These are phyloP conservation scores for Octopus bimaculoides DNA, from an alignment of 1,140 invertebrate species.

Conservation along the genomic window DNA sequence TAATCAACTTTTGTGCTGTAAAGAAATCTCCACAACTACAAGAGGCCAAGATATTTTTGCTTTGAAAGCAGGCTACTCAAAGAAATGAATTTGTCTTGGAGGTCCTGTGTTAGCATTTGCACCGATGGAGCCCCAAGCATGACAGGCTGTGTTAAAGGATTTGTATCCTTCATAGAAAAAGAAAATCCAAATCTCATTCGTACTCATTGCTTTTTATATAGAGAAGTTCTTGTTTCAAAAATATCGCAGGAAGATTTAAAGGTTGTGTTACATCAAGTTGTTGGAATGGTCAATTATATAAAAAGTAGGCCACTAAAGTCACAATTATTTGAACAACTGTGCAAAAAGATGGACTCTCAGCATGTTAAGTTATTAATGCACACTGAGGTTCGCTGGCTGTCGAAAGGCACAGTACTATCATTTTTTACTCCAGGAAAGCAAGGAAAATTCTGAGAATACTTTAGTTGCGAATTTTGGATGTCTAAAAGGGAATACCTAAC, in stretches of 20 bases:
- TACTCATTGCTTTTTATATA: neutral
- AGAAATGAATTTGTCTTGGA: neutral
- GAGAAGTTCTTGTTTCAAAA: neutral
- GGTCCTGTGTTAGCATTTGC: neutral
- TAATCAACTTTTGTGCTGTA: neutral
- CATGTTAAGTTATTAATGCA: neutral
- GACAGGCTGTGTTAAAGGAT: neutral
- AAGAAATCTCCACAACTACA: neutral
- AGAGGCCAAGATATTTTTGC: neutral
- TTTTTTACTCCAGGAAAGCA: neutral
- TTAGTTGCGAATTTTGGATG: neutral
- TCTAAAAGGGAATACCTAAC: neutral
- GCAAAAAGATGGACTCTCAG: neutral
- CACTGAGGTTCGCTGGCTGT: neutral
- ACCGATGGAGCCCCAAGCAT: neutral
- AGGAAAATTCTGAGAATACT: neutral
- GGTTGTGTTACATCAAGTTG: neutral
- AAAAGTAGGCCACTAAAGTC: neutral
- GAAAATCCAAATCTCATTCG: neutral
- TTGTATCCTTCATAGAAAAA: neutral
- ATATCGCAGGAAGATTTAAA: neutral
- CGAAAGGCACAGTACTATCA: neutral
- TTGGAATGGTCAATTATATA: neutral
- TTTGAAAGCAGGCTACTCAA: neutral
- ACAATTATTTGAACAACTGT: neutral